phyloP scores from a whole-genome alignment of 2,888 invertebrate species.

The Anoplius nigerrimus region DNA sequence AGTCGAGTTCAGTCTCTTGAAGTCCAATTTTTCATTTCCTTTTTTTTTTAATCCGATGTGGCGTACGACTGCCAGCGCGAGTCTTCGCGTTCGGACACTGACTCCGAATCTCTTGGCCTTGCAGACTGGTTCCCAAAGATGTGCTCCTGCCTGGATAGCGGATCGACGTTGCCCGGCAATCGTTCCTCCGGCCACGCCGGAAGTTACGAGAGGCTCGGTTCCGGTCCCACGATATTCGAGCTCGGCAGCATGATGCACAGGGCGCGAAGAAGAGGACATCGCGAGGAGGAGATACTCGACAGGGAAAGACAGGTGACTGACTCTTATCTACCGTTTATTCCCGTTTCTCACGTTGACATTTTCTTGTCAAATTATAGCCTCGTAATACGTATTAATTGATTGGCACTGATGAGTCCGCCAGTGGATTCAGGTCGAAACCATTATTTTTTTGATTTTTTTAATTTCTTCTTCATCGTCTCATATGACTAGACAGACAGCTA shows the following conservation, averaged over 20 bases:
- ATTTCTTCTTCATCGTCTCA: no score
- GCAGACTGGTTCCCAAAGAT: constrained; percentile 66
- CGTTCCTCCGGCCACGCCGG: constrained; percentile 40
- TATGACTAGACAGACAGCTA: no score
- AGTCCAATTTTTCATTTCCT: no score
- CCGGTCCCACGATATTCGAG: constrained; percentile 48
- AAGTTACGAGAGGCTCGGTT: constrained; percentile 56
- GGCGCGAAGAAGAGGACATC: constrained; percentile 8
- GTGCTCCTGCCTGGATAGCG: constrained; percentile 60
- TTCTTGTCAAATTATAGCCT: background rate
- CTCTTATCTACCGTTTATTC: background rate
- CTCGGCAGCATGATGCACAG: constrained; percentile 35
- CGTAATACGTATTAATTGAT: no score
- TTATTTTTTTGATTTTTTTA: no score
- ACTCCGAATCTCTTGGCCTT: constrained; percentile 22
- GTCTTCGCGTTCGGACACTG: background rate
- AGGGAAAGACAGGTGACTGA: constrained; percentile 31
- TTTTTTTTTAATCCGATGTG: background rate
- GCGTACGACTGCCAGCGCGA: background rate
- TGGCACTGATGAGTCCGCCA: no score
- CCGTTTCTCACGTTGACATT: background rate
- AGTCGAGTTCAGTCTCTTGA: no score
- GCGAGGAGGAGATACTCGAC: constrained; percentile 10
- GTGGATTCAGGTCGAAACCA: no score
- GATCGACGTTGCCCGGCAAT: constrained; percentile 35